Evolutionary conservation across 1,140 invertebrate species (phyloP).

Genomic region (Drosophila parvula): DNA sequence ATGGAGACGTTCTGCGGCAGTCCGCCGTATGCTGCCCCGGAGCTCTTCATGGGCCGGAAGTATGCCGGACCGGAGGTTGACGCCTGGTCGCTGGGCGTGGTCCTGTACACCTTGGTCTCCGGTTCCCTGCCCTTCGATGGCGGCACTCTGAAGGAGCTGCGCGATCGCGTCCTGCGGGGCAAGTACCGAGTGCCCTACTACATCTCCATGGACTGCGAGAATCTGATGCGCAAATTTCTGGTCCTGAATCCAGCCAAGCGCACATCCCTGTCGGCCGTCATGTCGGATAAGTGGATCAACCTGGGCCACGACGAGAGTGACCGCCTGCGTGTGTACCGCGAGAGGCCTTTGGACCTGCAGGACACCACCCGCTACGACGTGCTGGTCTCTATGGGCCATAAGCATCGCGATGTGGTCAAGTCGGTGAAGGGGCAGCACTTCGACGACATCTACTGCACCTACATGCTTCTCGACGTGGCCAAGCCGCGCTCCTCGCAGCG

Average conservation of each 20-base stretch:
- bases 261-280: slow-evolving; percentile 97
- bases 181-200: slow-evolving; percentile 99
- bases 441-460: slow-evolving; percentile 98
- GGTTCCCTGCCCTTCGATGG: slow-evolving; percentile 99
- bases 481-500: slow-evolving; percentile 41
- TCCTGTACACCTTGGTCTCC: slow-evolving; percentile 99
- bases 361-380: slow-evolving; percentile 87
- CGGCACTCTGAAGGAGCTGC: slow-evolving; percentile 97
- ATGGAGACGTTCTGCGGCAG: slow-evolving; percentile 99
- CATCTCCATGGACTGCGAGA: slow-evolving; percentile 99
- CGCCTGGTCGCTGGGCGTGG: slow-evolving; percentile 99
- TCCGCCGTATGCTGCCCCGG: slow-evolving; percentile 99
- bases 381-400: slow-evolving; percentile 96
- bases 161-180: slow-evolving; percentile 98
- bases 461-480: slow-evolving; percentile 77
- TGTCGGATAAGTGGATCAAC: slow-evolving; percentile 99
- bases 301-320: slow-evolving; percentile 98
- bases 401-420: slow-evolving; percentile 96
- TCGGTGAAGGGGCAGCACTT: slow-evolving; percentile 98
- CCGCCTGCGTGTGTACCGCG: slow-evolving; percentile 97
- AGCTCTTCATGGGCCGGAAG: slow-evolving; percentile 99
- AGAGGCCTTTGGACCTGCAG: slow-evolving; percentile 84
- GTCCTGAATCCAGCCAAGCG: slow-evolving; percentile 99
- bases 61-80: slow-evolving; percentile 99
- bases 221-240: slow-evolving; percentile 99